Evolutionary conservation across 2,888 invertebrate genomes (phyloP).

Genomic region (Iphiclides podalirius): DNA sequence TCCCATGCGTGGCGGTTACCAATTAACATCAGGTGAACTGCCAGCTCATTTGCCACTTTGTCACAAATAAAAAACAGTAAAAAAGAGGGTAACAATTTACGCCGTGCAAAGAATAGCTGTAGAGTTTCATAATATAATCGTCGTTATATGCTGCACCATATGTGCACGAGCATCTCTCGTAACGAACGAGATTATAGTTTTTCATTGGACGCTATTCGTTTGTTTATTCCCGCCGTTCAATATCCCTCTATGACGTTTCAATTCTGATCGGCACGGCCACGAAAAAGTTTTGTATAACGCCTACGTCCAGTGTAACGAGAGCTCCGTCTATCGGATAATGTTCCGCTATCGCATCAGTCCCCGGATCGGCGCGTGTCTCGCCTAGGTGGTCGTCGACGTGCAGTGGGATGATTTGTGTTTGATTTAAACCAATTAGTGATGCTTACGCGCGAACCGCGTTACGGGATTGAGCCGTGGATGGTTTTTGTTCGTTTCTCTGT

Average conservation of each 20-base stretch:
- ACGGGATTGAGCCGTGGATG: slow-evolving; percentile 43
- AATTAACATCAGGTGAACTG: too few relatives aligned
- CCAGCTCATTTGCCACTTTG: too few relatives aligned
- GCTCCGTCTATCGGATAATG: not conserved
- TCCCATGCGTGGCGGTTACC: too few relatives aligned
- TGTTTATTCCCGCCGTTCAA: slow-evolving; percentile 52
- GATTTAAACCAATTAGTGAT: slow-evolving; percentile 76
- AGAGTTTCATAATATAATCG: too few relatives aligned
- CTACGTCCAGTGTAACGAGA: slow-evolving; percentile 30
- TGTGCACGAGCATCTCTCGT: slow-evolving; percentile 53
- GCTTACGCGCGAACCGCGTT: slow-evolving; percentile 67
- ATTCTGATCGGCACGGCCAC: slow-evolving; percentile 53
- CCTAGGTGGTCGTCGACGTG: too few relatives aligned
- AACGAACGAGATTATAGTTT: slow-evolving; percentile 65
- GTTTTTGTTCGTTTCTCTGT: slow-evolving; percentile 38
- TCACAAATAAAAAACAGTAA: too few relatives aligned
- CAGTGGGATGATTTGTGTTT: slow-evolving; percentile 65
- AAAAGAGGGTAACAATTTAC: too few relatives aligned
- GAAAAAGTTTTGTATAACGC: slow-evolving; percentile 42
- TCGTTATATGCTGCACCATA: slow-evolving; percentile 17
- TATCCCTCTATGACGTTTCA: slow-evolving; percentile 67
- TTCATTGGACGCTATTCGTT: slow-evolving; percentile 52
- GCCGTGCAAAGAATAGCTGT: too few relatives aligned
- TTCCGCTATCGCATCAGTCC: too few relatives aligned
- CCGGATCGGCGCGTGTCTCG: too few relatives aligned